These are phyloP conservation scores for Hypomesus transpacificus DNA, from an alignment of 2,113 vertebrate genomes.

Conservation along the genomic window DNA sequence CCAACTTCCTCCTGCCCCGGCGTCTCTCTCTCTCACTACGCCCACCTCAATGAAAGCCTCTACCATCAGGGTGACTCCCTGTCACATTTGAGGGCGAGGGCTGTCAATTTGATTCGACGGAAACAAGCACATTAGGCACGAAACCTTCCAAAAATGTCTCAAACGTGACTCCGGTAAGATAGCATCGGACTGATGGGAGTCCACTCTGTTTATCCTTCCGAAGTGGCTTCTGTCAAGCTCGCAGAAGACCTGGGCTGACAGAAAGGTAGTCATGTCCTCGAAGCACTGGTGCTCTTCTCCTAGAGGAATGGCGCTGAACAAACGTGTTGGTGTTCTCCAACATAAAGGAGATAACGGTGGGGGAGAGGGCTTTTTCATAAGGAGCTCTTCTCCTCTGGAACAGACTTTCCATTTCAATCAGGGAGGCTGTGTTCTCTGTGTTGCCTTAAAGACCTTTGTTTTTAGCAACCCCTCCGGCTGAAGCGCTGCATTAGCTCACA, in stretches of 20 bases:
- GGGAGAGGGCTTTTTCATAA: too few species aligned
- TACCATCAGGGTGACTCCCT: slow-evolving; percentile 54
- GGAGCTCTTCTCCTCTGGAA: background rate
- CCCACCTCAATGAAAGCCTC: slow-evolving; percentile 44
- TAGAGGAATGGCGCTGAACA: too few species aligned
- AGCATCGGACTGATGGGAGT: slow-evolving; percentile 40
- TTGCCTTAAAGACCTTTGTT: too few species aligned
- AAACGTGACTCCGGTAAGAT: slow-evolving; percentile 48
- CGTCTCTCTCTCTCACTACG: slow-evolving; percentile 15
- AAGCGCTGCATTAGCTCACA: too few species aligned
- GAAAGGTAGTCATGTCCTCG: slow-evolving; percentile 48
- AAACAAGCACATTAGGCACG: slow-evolving; percentile 60
- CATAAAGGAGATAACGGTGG: too few species aligned
- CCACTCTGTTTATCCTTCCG: slow-evolving; percentile 13
- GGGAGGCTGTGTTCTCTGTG: too few species aligned
- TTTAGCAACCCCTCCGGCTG: too few species aligned
- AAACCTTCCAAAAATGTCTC: slow-evolving; percentile 59
- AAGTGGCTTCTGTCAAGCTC: slow-evolving; percentile 35
- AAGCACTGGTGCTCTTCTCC: slow-evolving; percentile 8
- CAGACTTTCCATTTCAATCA: background rate
- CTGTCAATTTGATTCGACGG: slow-evolving; percentile 64
- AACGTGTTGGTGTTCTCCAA: too few species aligned
- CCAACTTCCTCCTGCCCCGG: slow-evolving; percentile 65
- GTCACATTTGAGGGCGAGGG: slow-evolving; percentile 51
- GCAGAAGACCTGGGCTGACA: slow-evolving; percentile 35